These are phyloP conservation scores for Cyprinella venusta DNA, from an alignment of 2,797 vertebrate species.

Conservation along the genomic window DNA sequence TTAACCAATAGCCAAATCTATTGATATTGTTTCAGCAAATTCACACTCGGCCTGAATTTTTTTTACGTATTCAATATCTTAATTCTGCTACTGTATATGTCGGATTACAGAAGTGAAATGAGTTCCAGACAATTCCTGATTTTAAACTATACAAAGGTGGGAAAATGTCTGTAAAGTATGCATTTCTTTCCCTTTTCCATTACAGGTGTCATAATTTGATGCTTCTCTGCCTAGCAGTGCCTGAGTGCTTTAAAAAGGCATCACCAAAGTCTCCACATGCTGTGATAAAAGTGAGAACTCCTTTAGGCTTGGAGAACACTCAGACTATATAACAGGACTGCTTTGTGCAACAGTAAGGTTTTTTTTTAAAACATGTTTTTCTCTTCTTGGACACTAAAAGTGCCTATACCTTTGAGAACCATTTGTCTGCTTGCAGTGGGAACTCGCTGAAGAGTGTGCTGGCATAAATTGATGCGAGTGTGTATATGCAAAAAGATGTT, in stretches of 20 bases:
- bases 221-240: constrained; percentile 14
- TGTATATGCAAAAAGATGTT: constrained; percentile 51
- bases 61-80: background rate
- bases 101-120: background rate
- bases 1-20: background rate
- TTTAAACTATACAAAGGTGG: background rate
- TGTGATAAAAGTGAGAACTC: constrained; percentile 43
- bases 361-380: constrained; percentile 29
- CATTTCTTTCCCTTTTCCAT: constrained; percentile 9
- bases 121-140: constrained; percentile 2
- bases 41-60: background rate
- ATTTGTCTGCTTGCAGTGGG: constrained; percentile 53
- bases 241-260: constrained; percentile 28
- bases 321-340: constrained; percentile 3
- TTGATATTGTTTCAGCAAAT: background rate
- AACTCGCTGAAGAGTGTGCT: constrained; percentile 31
- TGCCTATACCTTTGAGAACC: constrained; percentile 38
- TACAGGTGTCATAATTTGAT: constrained; percentile 21
- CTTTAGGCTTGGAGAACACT: constrained; percentile 37
- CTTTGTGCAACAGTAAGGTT: constrained; percentile 40
- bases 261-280: constrained; percentile 13
- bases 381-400: constrained; percentile 39
- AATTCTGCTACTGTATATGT: background rate
- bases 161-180: constrained; percentile 23
- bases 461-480: constrained; percentile 28